phyloP scores from a whole-genome alignment of 2,113 vertebrate genomes.

The Lepisosteus osseus region DNA sequence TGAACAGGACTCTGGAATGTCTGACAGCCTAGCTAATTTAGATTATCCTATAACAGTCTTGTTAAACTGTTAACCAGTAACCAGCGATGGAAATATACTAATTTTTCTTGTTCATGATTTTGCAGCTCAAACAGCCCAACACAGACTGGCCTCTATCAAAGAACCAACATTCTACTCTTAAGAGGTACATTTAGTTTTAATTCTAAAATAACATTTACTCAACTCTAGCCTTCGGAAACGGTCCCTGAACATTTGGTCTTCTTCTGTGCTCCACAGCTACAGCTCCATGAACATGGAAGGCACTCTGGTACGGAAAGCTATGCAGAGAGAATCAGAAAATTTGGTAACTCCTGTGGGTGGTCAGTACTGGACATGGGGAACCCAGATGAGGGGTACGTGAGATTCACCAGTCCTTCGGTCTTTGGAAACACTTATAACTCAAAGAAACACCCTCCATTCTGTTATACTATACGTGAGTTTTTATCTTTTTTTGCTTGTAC shows the following conservation, averaged over 20 bases:
- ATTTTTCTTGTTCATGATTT: background rate
- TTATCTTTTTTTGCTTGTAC: background rate
- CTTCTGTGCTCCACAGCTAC: conserved; percentile 49
- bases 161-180: conserved; percentile 70
- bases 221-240: background rate
- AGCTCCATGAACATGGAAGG: conserved; percentile 88
- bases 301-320: conserved; percentile 68
- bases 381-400: conserved; percentile 56
- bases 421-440: background rate
- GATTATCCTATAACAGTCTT: no score
- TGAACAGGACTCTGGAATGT: no score
- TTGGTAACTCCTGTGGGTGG: conserved; percentile 78
- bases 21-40: no score
- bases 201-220: background rate
- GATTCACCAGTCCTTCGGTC: background rate
- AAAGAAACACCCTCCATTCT: background rate
- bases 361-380: conserved; percentile 77
- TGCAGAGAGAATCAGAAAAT: conserved; percentile 78
- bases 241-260: background rate
- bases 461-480: background rate
- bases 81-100: no score
- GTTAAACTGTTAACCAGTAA: no score
- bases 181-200: conserved; percentile 66
- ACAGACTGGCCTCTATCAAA: conserved; percentile 77
- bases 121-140: conserved; percentile 82